These are phyloP conservation scores for Achatina immaculata DNA, from an alignment of 1,140 invertebrate genomes.

Conservation along the genomic window DNA sequence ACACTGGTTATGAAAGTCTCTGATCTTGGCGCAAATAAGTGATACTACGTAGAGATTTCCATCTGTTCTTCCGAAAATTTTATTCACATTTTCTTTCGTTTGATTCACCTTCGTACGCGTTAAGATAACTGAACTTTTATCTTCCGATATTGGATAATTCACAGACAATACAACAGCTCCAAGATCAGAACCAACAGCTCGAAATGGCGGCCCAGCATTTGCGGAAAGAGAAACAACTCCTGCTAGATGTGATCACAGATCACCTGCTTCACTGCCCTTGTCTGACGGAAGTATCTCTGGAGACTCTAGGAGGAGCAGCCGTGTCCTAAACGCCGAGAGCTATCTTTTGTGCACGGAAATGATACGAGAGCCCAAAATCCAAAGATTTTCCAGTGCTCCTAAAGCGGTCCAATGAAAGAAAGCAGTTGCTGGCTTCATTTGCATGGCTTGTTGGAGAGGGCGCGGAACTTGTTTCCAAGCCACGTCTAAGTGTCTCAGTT, in stretches of 20 bases:
- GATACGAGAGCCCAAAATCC: not conserved
- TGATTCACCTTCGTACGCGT: too few relatives aligned
- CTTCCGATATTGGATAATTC: too few relatives aligned
- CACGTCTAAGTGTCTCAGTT: not conserved
- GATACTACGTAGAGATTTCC: too few relatives aligned
- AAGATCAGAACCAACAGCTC: not conserved
- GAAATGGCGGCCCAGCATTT: not conserved
- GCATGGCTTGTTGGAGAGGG: not conserved
- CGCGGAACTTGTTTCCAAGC: not conserved
- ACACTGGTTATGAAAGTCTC: too few relatives aligned
- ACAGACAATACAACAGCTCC: not conserved
- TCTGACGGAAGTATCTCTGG: not conserved
- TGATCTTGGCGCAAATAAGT: too few relatives aligned
- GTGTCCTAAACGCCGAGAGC: not conserved
- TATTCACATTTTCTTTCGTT: too few relatives aligned
- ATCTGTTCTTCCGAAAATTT: too few relatives aligned
- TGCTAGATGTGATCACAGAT: not conserved
- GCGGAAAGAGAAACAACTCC: not conserved
- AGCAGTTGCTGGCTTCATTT: not conserved
- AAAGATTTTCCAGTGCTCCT: not conserved
- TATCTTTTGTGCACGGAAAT: not conserved
- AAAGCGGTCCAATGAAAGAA: not conserved
- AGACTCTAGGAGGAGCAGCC: not conserved
- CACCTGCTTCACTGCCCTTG: not conserved
- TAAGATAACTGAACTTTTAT: too few relatives aligned